phyloP scores from a whole-genome alignment of 2,113 vertebrate genomes.

The Melozone crissalis region DNA sequence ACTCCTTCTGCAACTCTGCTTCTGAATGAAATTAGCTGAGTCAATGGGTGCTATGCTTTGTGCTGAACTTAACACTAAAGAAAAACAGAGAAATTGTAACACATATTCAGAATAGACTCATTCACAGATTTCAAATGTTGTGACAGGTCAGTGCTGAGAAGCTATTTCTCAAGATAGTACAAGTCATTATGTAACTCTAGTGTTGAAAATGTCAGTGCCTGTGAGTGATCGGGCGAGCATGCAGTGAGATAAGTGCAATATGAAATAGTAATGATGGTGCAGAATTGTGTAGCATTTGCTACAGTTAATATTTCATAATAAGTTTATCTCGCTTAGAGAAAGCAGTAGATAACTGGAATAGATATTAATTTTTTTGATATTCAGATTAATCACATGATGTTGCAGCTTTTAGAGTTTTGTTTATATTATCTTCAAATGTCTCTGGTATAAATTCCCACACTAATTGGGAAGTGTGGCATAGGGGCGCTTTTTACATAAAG shows the following conservation, averaged over 20 bases:
- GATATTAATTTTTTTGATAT: background rate
- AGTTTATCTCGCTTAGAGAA: background rate
- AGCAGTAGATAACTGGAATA: background rate
- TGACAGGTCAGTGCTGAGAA: background rate
- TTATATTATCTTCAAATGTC: background rate
- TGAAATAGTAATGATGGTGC: constrained; percentile 40
- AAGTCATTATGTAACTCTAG: background rate
- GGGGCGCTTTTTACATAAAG: background rate
- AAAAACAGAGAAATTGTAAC: background rate
- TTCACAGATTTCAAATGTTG: background rate
- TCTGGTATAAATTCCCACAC: background rate
- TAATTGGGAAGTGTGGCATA: accelerated
- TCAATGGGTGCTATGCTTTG: background rate
- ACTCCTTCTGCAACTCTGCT: background rate
- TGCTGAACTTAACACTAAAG: background rate
- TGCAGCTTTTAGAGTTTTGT: background rate
- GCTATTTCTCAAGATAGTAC: background rate
- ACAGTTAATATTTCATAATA: constrained; percentile 35
- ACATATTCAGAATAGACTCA: background rate
- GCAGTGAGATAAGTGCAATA: background rate
- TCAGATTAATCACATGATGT: background rate
- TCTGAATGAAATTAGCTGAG: constrained; percentile 20
- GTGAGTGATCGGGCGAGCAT: background rate
- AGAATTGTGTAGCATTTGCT: constrained; percentile 1
- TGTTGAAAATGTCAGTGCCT: constrained; percentile 29